Base-by-base conservation (phyloP, 92 coral and sea anemone species). In the Heliopora coerulea region DNA sequence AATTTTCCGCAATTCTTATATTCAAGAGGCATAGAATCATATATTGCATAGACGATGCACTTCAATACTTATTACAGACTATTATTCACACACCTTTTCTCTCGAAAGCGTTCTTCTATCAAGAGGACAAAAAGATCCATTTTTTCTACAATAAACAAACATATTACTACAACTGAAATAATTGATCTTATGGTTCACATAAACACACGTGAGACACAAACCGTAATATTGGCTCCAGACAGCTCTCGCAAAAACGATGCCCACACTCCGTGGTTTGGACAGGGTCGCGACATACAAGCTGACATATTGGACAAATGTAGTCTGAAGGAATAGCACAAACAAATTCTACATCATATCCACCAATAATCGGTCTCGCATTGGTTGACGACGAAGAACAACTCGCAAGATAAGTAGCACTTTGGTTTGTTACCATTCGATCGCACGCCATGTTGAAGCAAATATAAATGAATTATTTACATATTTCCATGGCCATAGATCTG, bases 181-280 rank as follows among this genome's bases (percentile, higher is more conserved):
- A 31, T 17, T 29, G 35, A n/a, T n/a, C n/a, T n/a, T n/a, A 60
- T n/a, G 50, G 35, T 62, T 18, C 11, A 56, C 26, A 18, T 1
- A 20, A 42, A 65, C 32, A 41, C 14, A 44, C 41, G 42, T 37
- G 15, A 8, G 25, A 25, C 28, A 60, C 85, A 66, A 33, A 95
- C 99, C 99, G 81, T 67, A 95, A 80, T 66, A 95, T 95, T 67
- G 99, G 99, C 73, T 95, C 99, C 14, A 95, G 80, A 74, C 99
- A 95, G 8, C 96, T 85, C 72, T 95, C 99, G 52, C 99, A 95
- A 64, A 95, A 95, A 0, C 99, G 96, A 84, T 95, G 99, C 9
- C 99, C 99, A 57, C 99, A 95, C 42, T 95, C 99, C 27, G 96
- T 68, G 8, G 99, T 95, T 66, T 95, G 99, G n/a, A 95, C 99